Conservation (phyloP, 1,140 invertebrate genomes). For the Lepidurus arcticus region DNA sequence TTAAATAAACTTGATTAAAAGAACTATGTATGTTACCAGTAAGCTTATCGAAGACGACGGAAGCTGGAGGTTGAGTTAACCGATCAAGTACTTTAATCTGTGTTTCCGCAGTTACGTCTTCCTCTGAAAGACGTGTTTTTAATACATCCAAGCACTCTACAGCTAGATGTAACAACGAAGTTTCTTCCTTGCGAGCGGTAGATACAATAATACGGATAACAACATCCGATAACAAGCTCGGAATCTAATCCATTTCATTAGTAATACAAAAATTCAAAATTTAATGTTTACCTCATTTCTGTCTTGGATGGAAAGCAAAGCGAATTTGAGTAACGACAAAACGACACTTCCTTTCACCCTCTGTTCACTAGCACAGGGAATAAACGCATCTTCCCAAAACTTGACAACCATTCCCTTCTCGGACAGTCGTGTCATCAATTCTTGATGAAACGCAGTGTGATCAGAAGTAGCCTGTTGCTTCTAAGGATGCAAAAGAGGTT, state of each 20-base stretch:
- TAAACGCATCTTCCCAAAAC: constrained; percentile 9
- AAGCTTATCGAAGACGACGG: background rate
- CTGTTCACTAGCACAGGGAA: background rate
- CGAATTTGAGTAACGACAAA: background rate
- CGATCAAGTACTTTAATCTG: background rate
- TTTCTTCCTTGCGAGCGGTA: background rate
- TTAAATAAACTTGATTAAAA: background rate
- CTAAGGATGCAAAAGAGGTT: background rate
- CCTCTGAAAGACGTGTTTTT: background rate
- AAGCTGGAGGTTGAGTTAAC: background rate
- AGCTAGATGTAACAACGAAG: background rate
- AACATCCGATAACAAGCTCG: background rate
- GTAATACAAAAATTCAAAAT: background rate
- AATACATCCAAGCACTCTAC: background rate
- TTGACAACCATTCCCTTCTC: constrained; percentile 23
- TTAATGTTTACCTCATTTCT: background rate
- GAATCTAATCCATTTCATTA: background rate
- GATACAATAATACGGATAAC: background rate
- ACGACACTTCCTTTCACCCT: background rate
- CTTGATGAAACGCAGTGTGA: background rate
- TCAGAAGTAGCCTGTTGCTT: background rate
- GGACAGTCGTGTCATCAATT: background rate
- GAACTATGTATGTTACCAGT: background rate
- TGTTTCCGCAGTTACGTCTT: background rate
- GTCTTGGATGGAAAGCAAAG: background rate